Evolutionary conservation across 2,888 invertebrate species (phyloP).

Genomic region (Lepidocyrtoides sp.): DNA sequence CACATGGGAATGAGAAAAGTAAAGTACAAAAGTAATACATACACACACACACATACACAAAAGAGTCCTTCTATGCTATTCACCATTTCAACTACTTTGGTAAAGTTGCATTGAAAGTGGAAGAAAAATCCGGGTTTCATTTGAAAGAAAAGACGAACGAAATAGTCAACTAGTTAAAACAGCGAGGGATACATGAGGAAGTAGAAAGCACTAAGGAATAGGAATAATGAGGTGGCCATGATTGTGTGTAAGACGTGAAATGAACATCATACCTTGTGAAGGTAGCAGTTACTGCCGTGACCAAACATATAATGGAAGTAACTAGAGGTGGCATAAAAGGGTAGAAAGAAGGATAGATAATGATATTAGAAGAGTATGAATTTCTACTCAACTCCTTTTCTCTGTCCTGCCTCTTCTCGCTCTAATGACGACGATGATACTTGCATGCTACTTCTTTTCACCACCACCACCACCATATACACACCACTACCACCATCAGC

Average conservation of each 20-base stretch:
- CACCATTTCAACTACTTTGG: background rate
- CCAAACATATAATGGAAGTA: background rate
- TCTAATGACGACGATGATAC: conserved; percentile 3
- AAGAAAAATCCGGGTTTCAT: conserved; percentile 9
- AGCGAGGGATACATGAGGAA: background rate
- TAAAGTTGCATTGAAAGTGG: background rate
- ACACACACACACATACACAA: background rate
- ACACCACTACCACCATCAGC: too few relatives aligned
- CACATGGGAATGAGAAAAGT: conserved; percentile 41
- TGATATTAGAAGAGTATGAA: background rate
- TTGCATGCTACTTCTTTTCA: background rate
- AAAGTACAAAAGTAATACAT: conserved; percentile 22
- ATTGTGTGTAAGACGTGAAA: too few relatives aligned
- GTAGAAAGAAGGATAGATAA: background rate
- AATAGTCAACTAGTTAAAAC: conserved; percentile 30
- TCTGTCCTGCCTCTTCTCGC: background rate
- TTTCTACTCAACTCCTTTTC: background rate
- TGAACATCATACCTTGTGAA: too few relatives aligned
- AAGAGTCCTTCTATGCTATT: background rate
- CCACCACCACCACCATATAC: background rate
- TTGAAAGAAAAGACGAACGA: conserved; percentile 17
- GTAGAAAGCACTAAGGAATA: too few relatives aligned
- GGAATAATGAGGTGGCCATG: too few relatives aligned
- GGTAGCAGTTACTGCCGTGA: background rate
- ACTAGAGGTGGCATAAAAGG: background rate